Evolutionary conservation across 2,113 vertebrate species (phyloP), one percentile per base, ranked within the genome.

Genomic region (Cyprinodon brontotheroides): DNA sequence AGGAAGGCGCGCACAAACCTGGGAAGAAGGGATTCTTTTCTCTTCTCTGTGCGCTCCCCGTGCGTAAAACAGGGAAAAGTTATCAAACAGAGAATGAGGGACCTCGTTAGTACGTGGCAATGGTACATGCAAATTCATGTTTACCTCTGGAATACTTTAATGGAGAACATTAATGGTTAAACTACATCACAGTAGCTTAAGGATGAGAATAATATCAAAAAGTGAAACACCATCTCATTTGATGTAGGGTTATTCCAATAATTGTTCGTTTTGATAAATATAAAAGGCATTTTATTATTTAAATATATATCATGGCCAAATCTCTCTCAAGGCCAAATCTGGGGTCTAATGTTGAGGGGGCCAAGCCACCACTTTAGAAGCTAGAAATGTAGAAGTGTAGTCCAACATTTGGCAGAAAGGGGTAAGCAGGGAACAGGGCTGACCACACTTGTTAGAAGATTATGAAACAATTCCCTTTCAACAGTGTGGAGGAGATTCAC

Each of bases 1-100:
- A 82, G 69, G 82, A 83, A 84, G 83, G 81, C 84, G 81, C 74
- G 72, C 82, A 65, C 77, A 78, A 29, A 68, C 36, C 60, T 68
- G 73, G 68, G 61, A 77, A 78, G 81, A 87, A 86, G 75, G 82
- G 75, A 74, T 78, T 78, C 73, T 79, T 75, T 83, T 36, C 15
- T 14, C 8, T 80, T 74, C 64, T 74, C 61, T 50, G 38, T 84
- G 88, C 85, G 87, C 87, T 70, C 85, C 81, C 76, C 75, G 80
- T 85, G 86, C 91, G 88, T 89, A 89, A 91, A 81, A 61, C 73
- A 36, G 71, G 37, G 60, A 67, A 68, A 43, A 77, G 73, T 60
- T 76, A 72, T 64, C 74, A 71, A 74, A 74, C 43, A 60, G 38
- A 85, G 29, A 14, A 61, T 11, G 15, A 74, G 75, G 47, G 14